Base-by-base conservation (phyloP, 2,888 invertebrate genomes). In the Caenorhabditis virilis region DNA sequence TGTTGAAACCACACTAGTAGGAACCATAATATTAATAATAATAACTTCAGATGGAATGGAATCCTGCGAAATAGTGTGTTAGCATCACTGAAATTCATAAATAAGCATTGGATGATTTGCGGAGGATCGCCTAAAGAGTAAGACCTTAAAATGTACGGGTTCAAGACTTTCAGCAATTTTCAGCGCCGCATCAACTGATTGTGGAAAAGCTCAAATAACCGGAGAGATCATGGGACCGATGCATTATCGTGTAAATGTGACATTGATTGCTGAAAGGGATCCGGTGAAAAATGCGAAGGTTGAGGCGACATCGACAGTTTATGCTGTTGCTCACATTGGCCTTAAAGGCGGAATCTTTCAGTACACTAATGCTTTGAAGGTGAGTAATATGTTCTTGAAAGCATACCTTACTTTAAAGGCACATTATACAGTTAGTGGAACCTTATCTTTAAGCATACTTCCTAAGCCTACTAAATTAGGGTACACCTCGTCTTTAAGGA, bases 321-420 rank as follows among this genome's bases (percentile, higher is more conserved):
- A 68, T 46, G 79, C 78, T 2, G 82, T 82, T n/a, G 71, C 78
- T 6, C 78, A 79, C 47, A 82, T 82, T 53, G 82, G 82, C 27
- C 59, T 82, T 23, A 76, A 78, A 35, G 82, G 82, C 51, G 82
- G 82, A 43, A 82, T 82, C 46, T 82, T 82, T 71, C 82, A 82
- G 56, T 82, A 82, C 58, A 82, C 82, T 3, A 80, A 80, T 54
- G 76, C 78, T 1, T 61, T 80, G 46, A 79, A 80, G 66, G 77
- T 77, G 18, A 45, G 3, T 27, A n/a, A n/a, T n/a, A n/a, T n/a
- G n/a, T n/a, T n/a, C n/a, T n/a, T n/a, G n/a, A n/a, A n/a, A n/a
- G n/a, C n/a, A n/a, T n/a, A n/a, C n/a, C n/a, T n/a, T n/a, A n/a
- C n/a, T n/a, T n/a, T n/a, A n/a, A n/a, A n/a, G n/a, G n/a, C n/a